phyloP scores from a whole-genome alignment of 1,140 invertebrate species.

The Aphaenogaster floridana region DNA sequence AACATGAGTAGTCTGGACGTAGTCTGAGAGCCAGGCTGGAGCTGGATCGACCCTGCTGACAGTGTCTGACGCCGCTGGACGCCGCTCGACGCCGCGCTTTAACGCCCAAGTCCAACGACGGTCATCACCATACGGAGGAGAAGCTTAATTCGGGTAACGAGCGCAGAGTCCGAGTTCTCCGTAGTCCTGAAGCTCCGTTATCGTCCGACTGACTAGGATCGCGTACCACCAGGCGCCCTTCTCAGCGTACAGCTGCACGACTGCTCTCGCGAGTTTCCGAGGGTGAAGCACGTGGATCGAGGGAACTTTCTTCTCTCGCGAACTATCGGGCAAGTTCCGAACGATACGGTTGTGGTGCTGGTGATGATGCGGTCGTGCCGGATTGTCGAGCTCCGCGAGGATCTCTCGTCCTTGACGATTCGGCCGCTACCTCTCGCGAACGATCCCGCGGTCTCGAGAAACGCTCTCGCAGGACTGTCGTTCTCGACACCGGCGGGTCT shows the following conservation, averaged over 20 bases:
- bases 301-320: neutral
- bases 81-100: constrained; percentile 12
- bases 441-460: constrained; percentile 25
- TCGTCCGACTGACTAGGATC: neutral
- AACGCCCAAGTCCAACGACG: constrained; percentile 14
- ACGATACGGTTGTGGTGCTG: neutral
- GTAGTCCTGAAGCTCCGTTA: neutral
- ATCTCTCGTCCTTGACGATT: neutral
- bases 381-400: neutral
- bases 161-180: neutral
- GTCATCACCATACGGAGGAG: neutral
- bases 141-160: neutral
- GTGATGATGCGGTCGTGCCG: neutral
- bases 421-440: constrained; percentile 9
- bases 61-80: constrained; percentile 29
- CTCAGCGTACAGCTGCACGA: neutral
- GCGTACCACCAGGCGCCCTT: neutral
- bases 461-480: constrained; percentile 21
- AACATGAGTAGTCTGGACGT: constrained; percentile 90
- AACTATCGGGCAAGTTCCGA: neutral
- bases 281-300: neutral
- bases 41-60: constrained; percentile 58
- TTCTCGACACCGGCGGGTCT: neutral
- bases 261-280: neutral
- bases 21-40: constrained; percentile 79